Evolutionary conservation across 2,888 invertebrate genomes (phyloP).

Genomic region (Epinotia nisella): DNA sequence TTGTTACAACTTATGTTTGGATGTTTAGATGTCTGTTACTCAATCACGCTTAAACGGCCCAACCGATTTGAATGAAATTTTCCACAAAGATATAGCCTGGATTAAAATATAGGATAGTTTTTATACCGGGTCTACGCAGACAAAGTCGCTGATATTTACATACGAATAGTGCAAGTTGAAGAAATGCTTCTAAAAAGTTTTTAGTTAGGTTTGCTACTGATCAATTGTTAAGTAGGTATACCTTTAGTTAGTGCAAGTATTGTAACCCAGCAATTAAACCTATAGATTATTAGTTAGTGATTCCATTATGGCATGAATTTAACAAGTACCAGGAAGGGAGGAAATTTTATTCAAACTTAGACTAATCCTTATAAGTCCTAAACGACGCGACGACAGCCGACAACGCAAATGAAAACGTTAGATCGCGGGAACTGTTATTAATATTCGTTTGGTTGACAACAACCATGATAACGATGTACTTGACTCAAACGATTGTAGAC

Average conservation of each 20-base stretch:
- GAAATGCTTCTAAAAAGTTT: no score
- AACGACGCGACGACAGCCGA: slow-evolving; percentile 65
- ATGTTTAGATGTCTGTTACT: no score
- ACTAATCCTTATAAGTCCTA: slow-evolving; percentile 57
- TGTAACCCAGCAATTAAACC: neutral
- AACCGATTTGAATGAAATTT: no score
- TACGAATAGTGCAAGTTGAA: no score
- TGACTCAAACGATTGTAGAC: slow-evolving; percentile 1
- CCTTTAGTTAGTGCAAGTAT: neutral
- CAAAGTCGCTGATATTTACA: no score
- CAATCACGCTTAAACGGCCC: no score
- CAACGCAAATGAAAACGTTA: slow-evolving; percentile 71
- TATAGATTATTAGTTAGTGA: neutral
- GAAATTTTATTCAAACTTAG: slow-evolving; percentile 46
- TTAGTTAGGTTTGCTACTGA: no score
- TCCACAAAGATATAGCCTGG: no score
- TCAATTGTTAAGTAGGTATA: no score
- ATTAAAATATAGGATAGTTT: no score
- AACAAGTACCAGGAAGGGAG: slow-evolving; percentile 33
- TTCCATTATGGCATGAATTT: neutral
- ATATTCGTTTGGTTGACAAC: slow-evolving; percentile 70
- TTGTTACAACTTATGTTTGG: no score
- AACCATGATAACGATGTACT: slow-evolving; percentile 6
- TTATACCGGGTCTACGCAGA: no score
- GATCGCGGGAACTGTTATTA: slow-evolving; percentile 73